Base-by-base conservation (phyloP, 2,113 vertebrate species). In the Rhagologus leucostigma region DNA sequence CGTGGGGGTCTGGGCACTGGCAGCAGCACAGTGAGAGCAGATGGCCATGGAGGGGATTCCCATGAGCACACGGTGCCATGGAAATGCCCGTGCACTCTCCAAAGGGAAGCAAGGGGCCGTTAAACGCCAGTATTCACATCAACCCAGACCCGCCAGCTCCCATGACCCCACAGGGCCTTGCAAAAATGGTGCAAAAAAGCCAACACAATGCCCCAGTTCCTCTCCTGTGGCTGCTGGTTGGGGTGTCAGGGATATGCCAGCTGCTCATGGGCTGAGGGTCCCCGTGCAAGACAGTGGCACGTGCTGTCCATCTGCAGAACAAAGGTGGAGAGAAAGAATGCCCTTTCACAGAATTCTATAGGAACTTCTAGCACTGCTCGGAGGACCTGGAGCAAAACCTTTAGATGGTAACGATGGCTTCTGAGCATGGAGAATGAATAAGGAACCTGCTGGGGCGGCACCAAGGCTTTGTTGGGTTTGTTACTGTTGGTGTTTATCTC, bases 91-190 rank as follows among this genome's bases (percentile, higher is more conserved):
- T 2, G 16, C 20, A 7, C 24, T 6, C 19, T 50, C 37, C 10
- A 5, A 9, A 20, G 26, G 21, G 37, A 30, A 42, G 46, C 15
- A 15, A 35, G 46, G 37, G 37, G 37, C 30, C 1, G 0, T 50
- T 24, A 19, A n/a, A n/a, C 35, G 42, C 24, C 1, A 1, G 7
- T 15, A 10, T 6, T 13, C 24, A 6, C 10, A 2, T 41, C 30
- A 35, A 4, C 15, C 7, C 55, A 35, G 44, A 42, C 7, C 29
- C 42, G 17, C 9, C 46, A 30, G 20, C 37, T 24, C 16, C 44
- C 9, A 4, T 32, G 41, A 19, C 39, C 30, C 44, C 30, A n/a
- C 23, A 20, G 37, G 5, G 10, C 56, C 19, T 5, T 11, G 5
- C 18, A 11, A 26, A 10, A 42, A 42, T 42, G 41, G 14, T 42